Evolutionary conservation across 1,140 invertebrate genomes (phyloP), one percentile per base, ranked within the genome.

Genomic region (Druon quercuslanigerum): DNA sequence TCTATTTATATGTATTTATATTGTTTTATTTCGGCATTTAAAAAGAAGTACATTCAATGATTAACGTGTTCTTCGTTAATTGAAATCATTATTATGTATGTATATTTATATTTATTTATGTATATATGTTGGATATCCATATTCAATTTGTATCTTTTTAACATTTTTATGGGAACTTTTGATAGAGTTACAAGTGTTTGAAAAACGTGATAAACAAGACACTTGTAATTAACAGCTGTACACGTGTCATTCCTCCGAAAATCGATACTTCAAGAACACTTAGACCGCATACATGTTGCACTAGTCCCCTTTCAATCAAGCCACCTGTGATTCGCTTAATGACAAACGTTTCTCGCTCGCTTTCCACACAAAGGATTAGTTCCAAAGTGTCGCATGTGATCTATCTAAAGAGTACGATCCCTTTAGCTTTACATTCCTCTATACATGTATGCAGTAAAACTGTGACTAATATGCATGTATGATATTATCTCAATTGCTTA

Each of bases 241-340:
- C 33, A 46, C 20, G 46, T 20, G 52, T 74, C 33, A 74, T 74
- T 33, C 50, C 73, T 46, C 19, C 19, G 33, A 17, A 33, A 57
- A 57, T 19, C 52, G 51, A 74, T 74, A 74, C 54, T 25, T 17
- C 14, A 52, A 46, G 51, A 50, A 74, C 51, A 20, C 54, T 54
- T 40, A 33, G 73, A 40, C 52, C 54, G 73, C 46, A 60, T 20
- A 20, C 19, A 50, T 54, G 56, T 51, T 20, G 33, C 52, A 50
- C 33, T 57, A 50, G 40, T 46, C 40, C 40, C 73, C 73, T 74
- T 74, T 74, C 54, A 74, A 74, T 74, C 56, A 74, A 54, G 2
- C 33, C 8, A 46, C 13, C 52, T 14, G 52, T 74, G 46, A 74
- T 74, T 74, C 12, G 14, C 33, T 17, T n/a, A 74, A 74, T 74